Percentiles rank a stretch among this genome's conserved stretches.
These are phyloP conservation scores for Pantherophis alleghaniensis DNA, from an alignment of 2,797 vertebrate species.

Conservation along the genomic window DNA sequence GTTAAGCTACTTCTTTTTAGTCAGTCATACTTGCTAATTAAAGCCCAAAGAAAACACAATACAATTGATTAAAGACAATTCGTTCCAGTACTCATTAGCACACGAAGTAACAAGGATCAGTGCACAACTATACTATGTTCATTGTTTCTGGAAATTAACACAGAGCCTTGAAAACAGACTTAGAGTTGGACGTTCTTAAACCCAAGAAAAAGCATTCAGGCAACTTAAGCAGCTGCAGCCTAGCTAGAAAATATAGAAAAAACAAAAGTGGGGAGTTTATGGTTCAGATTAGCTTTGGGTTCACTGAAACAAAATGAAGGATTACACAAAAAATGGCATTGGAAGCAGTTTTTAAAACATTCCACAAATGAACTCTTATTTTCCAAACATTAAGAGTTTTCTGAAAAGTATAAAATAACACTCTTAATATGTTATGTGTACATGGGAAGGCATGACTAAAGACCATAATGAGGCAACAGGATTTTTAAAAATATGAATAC, in stretches of 20 bases:
- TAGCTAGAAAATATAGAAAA: background rate
- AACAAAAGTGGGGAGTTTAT: background rate
- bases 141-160: background rate
- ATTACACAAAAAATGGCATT: background rate
- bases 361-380: background rate
- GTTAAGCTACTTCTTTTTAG: background rate
- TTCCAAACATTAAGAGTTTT: background rate
- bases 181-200: constrained; percentile 21
- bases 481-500: background rate
- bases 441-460: background rate
- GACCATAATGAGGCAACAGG: background rate
- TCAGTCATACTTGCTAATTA: background rate
- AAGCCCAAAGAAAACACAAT: constrained; percentile 14
- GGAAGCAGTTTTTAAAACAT: background rate
- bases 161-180: constrained; percentile 9
- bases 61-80: constrained; percentile 18
- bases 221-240: background rate
- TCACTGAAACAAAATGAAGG: background rate
- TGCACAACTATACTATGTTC: background rate
- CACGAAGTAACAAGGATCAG: background rate
- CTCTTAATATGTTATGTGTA: background rate
- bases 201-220: constrained; percentile 3
- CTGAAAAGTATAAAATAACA: background rate
- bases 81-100: constrained; percentile 13
- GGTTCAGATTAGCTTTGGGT: background rate